Percentiles rank a stretch among this genome's conserved stretches.
Conservation (phyloP, 2,113 vertebrate species). For the Apaloderma vittatum region DNA sequence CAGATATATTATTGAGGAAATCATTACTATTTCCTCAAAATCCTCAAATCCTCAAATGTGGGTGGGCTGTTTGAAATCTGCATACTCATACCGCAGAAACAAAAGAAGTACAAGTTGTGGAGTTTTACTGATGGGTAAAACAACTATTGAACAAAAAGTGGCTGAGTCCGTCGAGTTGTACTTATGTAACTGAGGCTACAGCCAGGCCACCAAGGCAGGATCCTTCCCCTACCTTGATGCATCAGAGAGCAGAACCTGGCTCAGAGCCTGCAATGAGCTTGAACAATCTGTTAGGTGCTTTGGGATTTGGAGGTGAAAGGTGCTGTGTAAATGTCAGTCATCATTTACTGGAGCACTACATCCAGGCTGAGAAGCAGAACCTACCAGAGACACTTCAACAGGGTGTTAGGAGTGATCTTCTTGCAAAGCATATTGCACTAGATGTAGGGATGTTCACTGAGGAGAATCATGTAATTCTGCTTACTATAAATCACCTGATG, state of each 20-base stretch:
- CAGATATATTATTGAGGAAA: background rate
- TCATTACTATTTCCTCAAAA: background rate
- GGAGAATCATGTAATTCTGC: background rate
- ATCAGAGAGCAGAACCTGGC: slow-evolving; percentile 1
- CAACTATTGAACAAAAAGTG: background rate
- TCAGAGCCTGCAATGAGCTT: slow-evolving; percentile 4
- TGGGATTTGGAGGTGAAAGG: slow-evolving; percentile 58
- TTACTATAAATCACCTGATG: background rate
- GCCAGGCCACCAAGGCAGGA: background rate
- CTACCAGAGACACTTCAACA: background rate
- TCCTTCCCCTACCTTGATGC: background rate
- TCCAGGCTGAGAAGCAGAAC: background rate
- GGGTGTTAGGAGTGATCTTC: background rate
- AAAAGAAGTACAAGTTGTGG: fast-evolving
- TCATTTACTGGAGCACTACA: slow-evolving; percentile 10
- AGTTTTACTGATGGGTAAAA: background rate
- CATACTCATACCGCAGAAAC: fast-evolving
- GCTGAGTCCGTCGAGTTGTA: background rate
- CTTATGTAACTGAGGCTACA: background rate
- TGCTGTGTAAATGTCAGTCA: slow-evolving; percentile 48
- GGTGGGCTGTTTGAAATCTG: background rate
- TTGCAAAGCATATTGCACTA: background rate
- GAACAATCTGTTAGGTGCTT: slow-evolving; percentile 41
- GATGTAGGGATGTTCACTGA: background rate
- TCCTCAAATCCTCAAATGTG: too few relatives aligned